These are phyloP conservation scores for Myodes glareolus DNA, from an alignment of 2,113 vertebrate genomes.

Conservation along the genomic window DNA sequence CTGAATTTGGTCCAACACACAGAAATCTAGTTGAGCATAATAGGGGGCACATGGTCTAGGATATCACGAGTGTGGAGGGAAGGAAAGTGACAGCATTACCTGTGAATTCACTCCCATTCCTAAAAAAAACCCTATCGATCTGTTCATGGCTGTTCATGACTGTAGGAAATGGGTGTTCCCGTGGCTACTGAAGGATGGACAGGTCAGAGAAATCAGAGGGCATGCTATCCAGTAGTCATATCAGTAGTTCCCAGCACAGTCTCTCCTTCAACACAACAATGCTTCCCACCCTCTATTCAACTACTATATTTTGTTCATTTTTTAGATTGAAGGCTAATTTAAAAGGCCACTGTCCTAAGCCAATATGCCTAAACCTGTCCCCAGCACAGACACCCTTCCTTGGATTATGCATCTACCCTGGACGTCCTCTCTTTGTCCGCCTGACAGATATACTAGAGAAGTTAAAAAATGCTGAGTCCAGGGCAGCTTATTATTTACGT, in stretches of 20 bases:
- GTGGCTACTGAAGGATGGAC: neutral
- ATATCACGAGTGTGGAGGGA: neutral
- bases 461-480: neutral
- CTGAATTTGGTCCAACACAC: neutral
- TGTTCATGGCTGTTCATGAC: neutral
- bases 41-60: neutral
- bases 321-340: neutral
- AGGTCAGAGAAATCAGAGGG: neutral
- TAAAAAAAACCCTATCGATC: neutral
- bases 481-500: neutral
- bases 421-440: neutral
- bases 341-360: neutral
- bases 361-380: neutral
- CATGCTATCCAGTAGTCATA: neutral
- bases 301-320: neutral
- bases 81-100: neutral
- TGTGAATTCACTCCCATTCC: neutral
- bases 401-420: neutral
- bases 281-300: neutral
- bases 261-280: neutral
- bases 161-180: neutral
- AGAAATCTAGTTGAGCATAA: neutral
- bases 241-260: neutral
- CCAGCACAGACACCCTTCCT: neutral
- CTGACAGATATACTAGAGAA: neutral